phyloP scores from a whole-genome alignment of 92 coral and sea anemone species.

The Palythoa grandis region DNA sequence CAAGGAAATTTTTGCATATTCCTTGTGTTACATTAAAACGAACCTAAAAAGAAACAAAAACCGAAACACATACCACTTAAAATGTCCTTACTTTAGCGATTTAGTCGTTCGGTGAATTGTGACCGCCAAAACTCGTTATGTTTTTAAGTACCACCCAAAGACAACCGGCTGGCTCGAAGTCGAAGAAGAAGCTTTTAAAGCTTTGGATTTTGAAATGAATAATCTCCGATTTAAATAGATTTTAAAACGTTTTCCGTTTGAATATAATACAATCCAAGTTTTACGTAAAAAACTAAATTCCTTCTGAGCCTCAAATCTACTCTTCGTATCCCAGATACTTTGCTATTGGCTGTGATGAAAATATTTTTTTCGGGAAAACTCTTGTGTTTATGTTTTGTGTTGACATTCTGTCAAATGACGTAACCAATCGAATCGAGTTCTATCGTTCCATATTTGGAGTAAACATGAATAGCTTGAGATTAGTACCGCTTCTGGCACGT shows the following conservation, averaged over 20 bases:
- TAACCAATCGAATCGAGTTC: conserved; percentile 78
- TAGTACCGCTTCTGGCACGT: conserved; percentile 40
- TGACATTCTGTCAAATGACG: conserved; percentile 94
- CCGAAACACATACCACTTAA: conserved; percentile 7
- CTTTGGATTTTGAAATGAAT: conserved; percentile 7
- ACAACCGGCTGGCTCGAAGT: conserved; percentile 12
- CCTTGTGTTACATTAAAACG: neutral
- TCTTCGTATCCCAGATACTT: conserved; percentile 41
- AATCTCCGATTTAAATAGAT: neutral
- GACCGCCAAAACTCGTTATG: conserved; percentile 48
- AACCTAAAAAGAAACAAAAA: neutral
- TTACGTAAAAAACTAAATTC: conserved; percentile 1
- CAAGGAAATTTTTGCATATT: neutral
- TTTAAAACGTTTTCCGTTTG: conserved; percentile 17
- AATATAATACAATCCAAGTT: neutral
- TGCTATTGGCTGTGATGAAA: conserved; percentile 21
- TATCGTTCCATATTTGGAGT: conserved; percentile 74
- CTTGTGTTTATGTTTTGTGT: conserved; percentile 90
- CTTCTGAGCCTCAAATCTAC: neutral
- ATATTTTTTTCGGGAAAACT: conserved; percentile 81
- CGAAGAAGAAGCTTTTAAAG: neutral
- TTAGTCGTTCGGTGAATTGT: conserved; percentile 21
- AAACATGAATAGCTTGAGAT: conserved; percentile 43
- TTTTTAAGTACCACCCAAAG: conserved; percentile 50
- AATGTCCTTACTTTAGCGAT: neutral